These are phyloP conservation scores for Bursaphelenchus mucronatus DNA, from an alignment of 1,140 invertebrate species.

Conservation along the genomic window DNA sequence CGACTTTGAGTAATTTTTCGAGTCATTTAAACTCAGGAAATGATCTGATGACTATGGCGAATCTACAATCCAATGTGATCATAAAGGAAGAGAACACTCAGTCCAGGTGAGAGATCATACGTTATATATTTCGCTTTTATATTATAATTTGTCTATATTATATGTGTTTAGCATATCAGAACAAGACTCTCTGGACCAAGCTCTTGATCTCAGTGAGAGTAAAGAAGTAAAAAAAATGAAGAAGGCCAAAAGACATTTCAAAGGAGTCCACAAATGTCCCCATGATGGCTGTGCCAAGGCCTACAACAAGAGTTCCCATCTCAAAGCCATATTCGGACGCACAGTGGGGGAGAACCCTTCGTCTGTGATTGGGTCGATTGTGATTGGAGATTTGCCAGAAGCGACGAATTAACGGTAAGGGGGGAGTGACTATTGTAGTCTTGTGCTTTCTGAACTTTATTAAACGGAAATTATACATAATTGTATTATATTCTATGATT, in stretches of 20 bases:
- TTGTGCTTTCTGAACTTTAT: too few species aligned
- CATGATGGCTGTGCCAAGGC: conserved; percentile 70
- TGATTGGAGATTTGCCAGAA: conserved; percentile 76
- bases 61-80: conserved; percentile 12
- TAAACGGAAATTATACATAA: too few species aligned
- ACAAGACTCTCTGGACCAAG: conserved; percentile 5
- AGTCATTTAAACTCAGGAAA: not conserved
- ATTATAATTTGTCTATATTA: too few species aligned
- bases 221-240: not conserved
- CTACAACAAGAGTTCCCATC: conserved; percentile 72
- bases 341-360: conserved; percentile 71
- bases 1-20: not conserved
- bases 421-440: too few species aligned
- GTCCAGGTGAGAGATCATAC: not conserved
- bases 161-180: conserved; percentile 16
- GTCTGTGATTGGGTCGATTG: conserved; percentile 79
- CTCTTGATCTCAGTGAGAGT: conserved; percentile 10
- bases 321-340: conserved; percentile 69
- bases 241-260: conserved; percentile 12
- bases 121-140: too few species aligned
- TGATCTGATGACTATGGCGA: not conserved
- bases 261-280: conserved; percentile 65
- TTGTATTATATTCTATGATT: not conserved
- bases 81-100: not conserved
- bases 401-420: conserved; percentile 73